phyloP scores from a whole-genome alignment of 2,113 vertebrate species.

The Mesoclemmys tuberculata region DNA sequence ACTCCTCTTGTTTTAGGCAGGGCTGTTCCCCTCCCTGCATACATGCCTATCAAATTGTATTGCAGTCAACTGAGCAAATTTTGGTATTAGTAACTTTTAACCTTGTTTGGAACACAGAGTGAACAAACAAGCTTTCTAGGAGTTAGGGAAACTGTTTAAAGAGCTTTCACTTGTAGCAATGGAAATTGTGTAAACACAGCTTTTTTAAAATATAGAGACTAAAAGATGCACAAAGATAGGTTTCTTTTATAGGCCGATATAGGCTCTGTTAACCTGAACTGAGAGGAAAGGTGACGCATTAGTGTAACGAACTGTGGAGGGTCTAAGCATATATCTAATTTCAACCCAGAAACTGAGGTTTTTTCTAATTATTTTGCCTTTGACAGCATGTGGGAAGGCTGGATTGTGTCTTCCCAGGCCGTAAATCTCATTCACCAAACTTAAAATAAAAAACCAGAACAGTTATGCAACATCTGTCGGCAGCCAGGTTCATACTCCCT shows the following conservation, averaged over 20 bases:
- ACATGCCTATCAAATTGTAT: conserved; percentile 14
- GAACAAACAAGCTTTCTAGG: neutral
- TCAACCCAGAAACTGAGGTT: conserved; percentile 23
- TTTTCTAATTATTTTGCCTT: conserved; percentile 1
- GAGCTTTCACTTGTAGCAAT: neutral
- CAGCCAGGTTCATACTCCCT: neutral
- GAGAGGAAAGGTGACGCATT: neutral
- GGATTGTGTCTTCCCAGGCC: neutral
- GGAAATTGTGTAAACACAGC: neutral
- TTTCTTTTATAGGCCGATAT: neutral
- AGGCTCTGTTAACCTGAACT: neutral
- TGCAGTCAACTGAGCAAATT: neutral
- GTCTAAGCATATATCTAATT: conserved; percentile 5
- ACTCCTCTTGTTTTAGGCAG: neutral
- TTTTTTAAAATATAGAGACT: neutral
- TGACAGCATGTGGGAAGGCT: conserved; percentile 3
- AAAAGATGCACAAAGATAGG: neutral
- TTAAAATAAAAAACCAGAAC: neutral
- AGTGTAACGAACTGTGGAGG: neutral
- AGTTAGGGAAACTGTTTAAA: neutral
- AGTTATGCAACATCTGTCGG: conserved; percentile 1
- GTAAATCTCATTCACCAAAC: conserved; percentile 27
- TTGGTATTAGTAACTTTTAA: neutral
- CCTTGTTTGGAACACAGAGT: neutral
- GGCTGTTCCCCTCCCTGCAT: neutral